Conservation (phyloP, 1,140 invertebrate genomes). For the Oscheius sp. region DNA sequence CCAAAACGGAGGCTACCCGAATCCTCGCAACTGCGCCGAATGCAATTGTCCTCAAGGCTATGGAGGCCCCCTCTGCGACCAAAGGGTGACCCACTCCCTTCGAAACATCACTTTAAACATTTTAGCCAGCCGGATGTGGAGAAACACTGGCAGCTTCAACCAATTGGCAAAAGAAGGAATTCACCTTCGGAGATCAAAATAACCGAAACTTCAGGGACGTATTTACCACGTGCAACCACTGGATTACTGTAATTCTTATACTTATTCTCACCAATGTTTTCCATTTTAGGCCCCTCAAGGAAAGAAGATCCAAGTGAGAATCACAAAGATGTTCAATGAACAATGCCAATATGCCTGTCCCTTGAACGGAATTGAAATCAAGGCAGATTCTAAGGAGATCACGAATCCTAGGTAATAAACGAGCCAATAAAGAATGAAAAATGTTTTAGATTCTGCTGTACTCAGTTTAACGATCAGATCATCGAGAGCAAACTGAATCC, state of each 20-base stretch:
- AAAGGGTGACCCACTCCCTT: not conserved
- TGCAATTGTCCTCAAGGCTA: slow-evolving; percentile 22
- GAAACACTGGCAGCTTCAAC: not conserved
- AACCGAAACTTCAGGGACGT: not conserved
- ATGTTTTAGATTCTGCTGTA: slow-evolving; percentile 13
- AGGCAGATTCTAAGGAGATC: not conserved
- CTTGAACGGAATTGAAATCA: slow-evolving; percentile 21
- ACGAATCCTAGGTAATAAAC: slow-evolving; percentile 3
- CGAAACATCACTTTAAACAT: not conserved
- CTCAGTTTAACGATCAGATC: slow-evolving; percentile 4
- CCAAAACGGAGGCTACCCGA: slow-evolving; percentile 4
- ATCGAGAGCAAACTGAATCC: slow-evolving; percentile 5
- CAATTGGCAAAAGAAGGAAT: slow-evolving; percentile 1
- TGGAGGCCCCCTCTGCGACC: slow-evolving; percentile 7
- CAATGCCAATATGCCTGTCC: slow-evolving; percentile 14
- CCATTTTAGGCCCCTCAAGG: slow-evolving; percentile 4
- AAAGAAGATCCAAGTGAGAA: slow-evolving; percentile 9
- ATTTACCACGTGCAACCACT: slow-evolving; percentile 1
- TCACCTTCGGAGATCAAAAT: slow-evolving; percentile 7
- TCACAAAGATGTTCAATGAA: not conserved
- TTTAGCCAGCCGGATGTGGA: slow-evolving; percentile 11
- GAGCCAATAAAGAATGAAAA: not conserved
- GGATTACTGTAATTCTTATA: not conserved
- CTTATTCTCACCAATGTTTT: not conserved
- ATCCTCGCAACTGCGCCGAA: slow-evolving; percentile 3